Conservation (phyloP, 1,140 invertebrate genomes). For the Cataglyphis hispanica region DNA sequence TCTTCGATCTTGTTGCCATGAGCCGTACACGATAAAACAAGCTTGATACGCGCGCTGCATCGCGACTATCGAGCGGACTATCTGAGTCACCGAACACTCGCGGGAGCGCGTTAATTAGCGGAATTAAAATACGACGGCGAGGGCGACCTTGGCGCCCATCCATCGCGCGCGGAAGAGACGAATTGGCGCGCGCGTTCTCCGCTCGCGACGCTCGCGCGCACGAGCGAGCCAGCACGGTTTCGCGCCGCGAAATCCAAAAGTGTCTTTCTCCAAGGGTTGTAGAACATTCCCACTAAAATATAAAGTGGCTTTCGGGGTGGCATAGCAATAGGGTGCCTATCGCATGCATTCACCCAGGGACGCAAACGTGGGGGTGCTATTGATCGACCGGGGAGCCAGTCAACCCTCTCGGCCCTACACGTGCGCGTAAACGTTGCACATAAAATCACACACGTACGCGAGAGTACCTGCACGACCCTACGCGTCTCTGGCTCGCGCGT, state of each 20-base stretch:
- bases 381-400: constrained; percentile 84
- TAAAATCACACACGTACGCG: constrained; percentile 70
- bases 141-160: constrained; percentile 7
- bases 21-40: constrained; percentile 52
- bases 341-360: constrained; percentile 82
- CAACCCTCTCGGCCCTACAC: constrained; percentile 83
- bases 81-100: constrained; percentile 57
- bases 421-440: constrained; percentile 70
- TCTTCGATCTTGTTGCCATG: constrained; percentile 60
- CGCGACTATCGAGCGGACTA: constrained; percentile 60
- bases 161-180: constrained; percentile 3
- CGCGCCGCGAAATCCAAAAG: constrained; percentile 72
- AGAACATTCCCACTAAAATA: constrained; percentile 86
- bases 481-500: constrained; percentile 59
- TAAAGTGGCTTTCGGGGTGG: constrained; percentile 85
- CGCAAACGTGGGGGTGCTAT: constrained; percentile 81
- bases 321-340: constrained; percentile 85
- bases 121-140: constrained; percentile 52
- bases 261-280: constrained; percentile 83
- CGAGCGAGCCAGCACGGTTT: neutral
- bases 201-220: neutral
- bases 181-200: neutral
- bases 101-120: constrained; percentile 55
- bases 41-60: constrained; percentile 33
- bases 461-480: constrained; percentile 53